Evolutionary conservation across 2,797 vertebrate species (phyloP).

Genomic region (Ibycter americanus): DNA sequence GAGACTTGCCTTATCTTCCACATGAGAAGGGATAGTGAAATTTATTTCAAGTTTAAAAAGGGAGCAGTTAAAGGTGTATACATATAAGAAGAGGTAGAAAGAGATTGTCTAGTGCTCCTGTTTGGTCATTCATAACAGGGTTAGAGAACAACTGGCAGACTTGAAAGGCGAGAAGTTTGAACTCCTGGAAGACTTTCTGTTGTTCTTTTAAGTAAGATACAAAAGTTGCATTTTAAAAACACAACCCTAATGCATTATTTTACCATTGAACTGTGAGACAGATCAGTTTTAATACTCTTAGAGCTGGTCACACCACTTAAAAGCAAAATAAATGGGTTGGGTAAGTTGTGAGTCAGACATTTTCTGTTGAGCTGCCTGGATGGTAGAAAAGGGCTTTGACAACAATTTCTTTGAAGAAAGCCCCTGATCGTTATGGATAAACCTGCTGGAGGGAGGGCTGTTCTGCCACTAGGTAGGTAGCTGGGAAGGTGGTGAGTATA

Average conservation of each 20-base stretch:
- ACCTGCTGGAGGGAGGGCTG: background rate
- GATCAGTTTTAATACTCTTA: background rate
- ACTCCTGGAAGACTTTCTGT: background rate
- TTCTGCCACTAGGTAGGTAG: background rate
- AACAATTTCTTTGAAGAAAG: background rate
- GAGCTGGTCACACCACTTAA: background rate
- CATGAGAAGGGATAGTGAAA: background rate
- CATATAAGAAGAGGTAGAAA: background rate
- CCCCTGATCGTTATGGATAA: background rate
- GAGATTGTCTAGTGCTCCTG: background rate
- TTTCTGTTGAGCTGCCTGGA: background rate
- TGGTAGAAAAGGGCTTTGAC: background rate
- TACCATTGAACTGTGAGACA: background rate
- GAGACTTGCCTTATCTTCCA: background rate
- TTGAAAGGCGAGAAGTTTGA: background rate
- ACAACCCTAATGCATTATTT: background rate
- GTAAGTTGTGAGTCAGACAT: background rate
- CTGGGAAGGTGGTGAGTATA: background rate
- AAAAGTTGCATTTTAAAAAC: background rate
- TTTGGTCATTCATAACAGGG: background rate
- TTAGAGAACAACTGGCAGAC: background rate
- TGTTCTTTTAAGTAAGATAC: background rate
- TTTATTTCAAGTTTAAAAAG: background rate
- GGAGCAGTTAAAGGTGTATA: background rate
- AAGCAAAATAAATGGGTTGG: background rate